A percentile compares a stretch with the other conserved stretches of the same genome.
Conservation (phyloP, 2,888 invertebrate genomes). For the Phyllotreta cruciferae region DNA sequence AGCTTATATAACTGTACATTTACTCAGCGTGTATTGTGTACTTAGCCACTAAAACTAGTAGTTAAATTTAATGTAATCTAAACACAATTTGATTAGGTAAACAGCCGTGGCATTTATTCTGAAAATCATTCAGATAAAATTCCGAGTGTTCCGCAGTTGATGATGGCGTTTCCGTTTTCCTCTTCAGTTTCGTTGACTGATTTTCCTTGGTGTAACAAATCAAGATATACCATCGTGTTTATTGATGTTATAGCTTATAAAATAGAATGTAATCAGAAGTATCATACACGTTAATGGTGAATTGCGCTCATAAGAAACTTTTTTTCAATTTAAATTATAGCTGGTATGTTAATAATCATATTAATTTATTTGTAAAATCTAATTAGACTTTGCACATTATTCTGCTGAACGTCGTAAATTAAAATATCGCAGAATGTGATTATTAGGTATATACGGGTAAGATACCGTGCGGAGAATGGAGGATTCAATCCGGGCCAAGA, state of each 20-base stretch:
- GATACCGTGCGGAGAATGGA: constrained; percentile 37
- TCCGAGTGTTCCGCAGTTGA: constrained; percentile 25
- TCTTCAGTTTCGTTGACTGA: constrained; percentile 3
- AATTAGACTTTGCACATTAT: too few species aligned
- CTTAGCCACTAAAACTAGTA: constrained; percentile 48
- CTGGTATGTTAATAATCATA: too few species aligned
- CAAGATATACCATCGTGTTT: too few species aligned
- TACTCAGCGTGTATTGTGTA: constrained; percentile 44
- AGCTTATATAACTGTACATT: constrained; percentile 48
- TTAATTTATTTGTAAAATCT: too few species aligned
- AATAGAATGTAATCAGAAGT: too few species aligned
- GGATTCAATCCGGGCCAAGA: constrained; percentile 53
- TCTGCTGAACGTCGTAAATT: constrained; percentile 5
- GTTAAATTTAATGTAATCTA: constrained; percentile 51
- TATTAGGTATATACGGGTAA: constrained; percentile 39
- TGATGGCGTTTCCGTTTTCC: constrained; percentile 17
- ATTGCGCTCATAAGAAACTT: too few species aligned
- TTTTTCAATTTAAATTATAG: too few species aligned
- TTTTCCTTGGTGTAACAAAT: background rate
- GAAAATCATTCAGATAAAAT: constrained; percentile 42
- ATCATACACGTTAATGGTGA: too few species aligned
- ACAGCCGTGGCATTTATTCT: constrained; percentile 46
- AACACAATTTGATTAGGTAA: constrained; percentile 51
- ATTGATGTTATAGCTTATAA: too few species aligned
- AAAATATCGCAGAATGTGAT: constrained; percentile 40